Percentiles rank a stretch among this genome's conserved stretches.
Conservation (phyloP, 53 echinoderm and acorn worm genomes). For the Temnopleurus reevesii region DNA sequence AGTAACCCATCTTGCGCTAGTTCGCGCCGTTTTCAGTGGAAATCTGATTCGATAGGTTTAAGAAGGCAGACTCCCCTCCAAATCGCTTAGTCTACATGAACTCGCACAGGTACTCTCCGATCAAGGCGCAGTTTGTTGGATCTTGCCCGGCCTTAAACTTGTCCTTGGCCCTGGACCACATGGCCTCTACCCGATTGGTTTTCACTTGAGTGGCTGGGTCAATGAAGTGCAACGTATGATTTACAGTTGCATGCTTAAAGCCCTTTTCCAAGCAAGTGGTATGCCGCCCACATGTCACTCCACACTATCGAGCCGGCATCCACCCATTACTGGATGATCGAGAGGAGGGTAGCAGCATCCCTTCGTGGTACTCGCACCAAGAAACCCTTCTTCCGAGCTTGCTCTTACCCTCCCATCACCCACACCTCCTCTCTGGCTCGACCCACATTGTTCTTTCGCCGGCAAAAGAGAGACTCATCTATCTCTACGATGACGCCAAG, state of each 20-base stretch:
- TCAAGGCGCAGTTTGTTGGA: background rate
- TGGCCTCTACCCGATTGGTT: constrained; percentile 16
- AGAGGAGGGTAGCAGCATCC: background rate
- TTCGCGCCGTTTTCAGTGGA: too few species aligned
- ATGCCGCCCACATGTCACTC: background rate
- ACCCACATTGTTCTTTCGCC: constrained; percentile 1
- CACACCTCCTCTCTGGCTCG: background rate
- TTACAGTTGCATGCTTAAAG: background rate
- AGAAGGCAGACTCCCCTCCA: background rate
- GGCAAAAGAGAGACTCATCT: background rate
- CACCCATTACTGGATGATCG: background rate
- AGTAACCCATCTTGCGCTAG: too few species aligned
- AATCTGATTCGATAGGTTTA: background rate
- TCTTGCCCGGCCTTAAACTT: background rate
- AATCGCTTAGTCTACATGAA: background rate
- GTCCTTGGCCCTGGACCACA: constrained; percentile 37
- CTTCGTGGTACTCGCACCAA: background rate
- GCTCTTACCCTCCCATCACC: background rate
- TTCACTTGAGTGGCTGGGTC: background rate
- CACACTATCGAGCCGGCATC: background rate
- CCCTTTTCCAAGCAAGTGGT: background rate
- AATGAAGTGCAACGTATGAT: background rate
- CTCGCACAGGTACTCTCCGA: background rate
- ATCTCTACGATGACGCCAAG: background rate
- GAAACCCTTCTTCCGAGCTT: background rate